phyloP scores from a whole-genome alignment of 92 coral and sea anemone species.

The Zoanthus solanderi region DNA sequence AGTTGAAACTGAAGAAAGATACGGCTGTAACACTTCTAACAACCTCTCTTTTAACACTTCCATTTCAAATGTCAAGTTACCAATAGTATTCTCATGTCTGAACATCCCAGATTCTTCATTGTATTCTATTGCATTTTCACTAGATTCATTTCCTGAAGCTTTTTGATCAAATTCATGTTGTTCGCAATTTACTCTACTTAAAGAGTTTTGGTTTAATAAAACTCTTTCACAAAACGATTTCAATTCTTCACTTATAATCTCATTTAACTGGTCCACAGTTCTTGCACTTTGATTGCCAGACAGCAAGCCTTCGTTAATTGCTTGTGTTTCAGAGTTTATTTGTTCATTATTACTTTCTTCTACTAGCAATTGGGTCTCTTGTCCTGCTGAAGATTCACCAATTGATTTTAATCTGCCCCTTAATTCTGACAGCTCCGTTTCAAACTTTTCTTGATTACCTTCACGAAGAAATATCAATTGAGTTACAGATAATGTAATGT shows the following conservation, averaged over 20 bases:
- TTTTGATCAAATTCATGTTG: constrained; percentile 29
- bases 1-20: constrained; percentile 47
- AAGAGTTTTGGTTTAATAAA: background rate
- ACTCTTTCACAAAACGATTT: constrained; percentile 43
- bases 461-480: background rate
- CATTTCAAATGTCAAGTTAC: constrained; percentile 46
- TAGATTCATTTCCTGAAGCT: background rate
- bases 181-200: background rate
- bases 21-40: constrained; percentile 39
- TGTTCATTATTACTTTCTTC: background rate
- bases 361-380: background rate
- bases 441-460: constrained; percentile 81
- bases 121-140: background rate
- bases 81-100: background rate
- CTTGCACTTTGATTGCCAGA: background rate
- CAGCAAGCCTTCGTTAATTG: background rate
- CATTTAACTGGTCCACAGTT: constrained; percentile 9
- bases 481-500: too few relatives aligned
- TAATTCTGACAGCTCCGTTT: constrained; percentile 66
- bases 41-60: constrained; percentile 66
- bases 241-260: constrained; percentile 13
- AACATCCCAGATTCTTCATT: constrained; percentile 13
- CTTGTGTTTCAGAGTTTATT: background rate
- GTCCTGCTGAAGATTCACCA: constrained; percentile 14
- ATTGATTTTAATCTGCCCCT: constrained; percentile 55